A percentile compares a stretch with the other conserved stretches of the same genome.
These are phyloP conservation scores for Trachythela sp. DNA, from an alignment of 64 coral and sea anemone species.

Conservation along the genomic window DNA sequence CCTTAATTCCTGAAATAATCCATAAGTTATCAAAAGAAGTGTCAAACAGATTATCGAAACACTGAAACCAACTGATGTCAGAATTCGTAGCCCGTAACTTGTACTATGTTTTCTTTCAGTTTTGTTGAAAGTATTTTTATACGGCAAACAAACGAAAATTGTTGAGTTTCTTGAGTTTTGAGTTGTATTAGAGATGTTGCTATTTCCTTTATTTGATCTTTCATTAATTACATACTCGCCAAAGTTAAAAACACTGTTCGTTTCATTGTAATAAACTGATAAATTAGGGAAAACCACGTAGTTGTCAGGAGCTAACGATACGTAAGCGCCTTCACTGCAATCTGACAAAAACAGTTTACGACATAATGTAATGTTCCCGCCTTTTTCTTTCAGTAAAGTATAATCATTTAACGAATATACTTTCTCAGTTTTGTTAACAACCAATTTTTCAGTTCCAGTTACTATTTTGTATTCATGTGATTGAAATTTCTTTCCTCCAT, in stretches of 20 bases:
- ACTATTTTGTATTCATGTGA: no score
- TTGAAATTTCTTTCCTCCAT: no score
- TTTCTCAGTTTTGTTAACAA: neutral
- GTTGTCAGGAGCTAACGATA: neutral
- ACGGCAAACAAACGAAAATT: neutral
- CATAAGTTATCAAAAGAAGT: neutral
- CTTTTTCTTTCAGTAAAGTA: neutral
- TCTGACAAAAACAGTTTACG: neutral
- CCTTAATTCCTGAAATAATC: no score
- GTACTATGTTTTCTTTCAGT: neutral
- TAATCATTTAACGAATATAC: neutral
- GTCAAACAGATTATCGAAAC: neutral
- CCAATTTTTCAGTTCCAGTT: neutral
- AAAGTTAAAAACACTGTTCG: neutral
- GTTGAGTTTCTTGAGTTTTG: neutral
- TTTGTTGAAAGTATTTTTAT: neutral
- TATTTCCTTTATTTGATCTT: no score
- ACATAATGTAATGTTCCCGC: neutral
- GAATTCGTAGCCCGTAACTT: neutral
- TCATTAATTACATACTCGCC: neutral
- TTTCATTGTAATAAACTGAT: neutral
- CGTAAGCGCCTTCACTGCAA: neutral
- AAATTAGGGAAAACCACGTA: neutral
- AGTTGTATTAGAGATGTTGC: neutral
- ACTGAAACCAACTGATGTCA: neutral